Percentiles rank a stretch among this genome's conserved stretches.
Conservation (phyloP, 53 echinoderm and acorn worm species). For the Zoroaster sp. region DNA sequence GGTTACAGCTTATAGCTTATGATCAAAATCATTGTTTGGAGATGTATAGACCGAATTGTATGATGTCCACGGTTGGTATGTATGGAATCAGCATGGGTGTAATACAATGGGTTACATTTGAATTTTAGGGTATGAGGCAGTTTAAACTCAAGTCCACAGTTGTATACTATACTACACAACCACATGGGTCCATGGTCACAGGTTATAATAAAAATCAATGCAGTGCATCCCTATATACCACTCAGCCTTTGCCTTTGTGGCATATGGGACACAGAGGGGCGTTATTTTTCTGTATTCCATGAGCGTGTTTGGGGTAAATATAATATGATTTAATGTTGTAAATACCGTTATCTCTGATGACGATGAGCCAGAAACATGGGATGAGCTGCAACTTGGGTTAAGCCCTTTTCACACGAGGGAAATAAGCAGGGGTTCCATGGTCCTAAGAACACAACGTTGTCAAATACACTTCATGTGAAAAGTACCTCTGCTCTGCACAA, state of each 20-base stretch:
- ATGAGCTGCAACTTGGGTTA: neutral
- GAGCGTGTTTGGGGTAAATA: neutral
- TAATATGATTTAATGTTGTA: neutral
- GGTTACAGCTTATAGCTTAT: neutral
- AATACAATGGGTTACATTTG: neutral
- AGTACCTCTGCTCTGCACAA: too few species aligned
- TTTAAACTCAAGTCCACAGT: neutral
- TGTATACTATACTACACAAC: neutral
- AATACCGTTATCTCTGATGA: too few species aligned
- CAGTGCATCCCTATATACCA: neutral
- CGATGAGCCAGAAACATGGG: too few species aligned
- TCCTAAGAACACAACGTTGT: too few species aligned
- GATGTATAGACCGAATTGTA: neutral
- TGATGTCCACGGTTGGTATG: constrained; percentile 8
- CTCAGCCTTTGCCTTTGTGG: neutral
- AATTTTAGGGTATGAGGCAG: neutral
- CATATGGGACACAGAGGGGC: neutral
- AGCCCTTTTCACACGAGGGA: too few species aligned
- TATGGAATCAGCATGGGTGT: neutral
- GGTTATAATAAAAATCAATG: neutral
- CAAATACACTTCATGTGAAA: too few species aligned
- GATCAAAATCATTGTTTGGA: neutral
- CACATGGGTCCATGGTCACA: neutral
- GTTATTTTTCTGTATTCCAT: too few species aligned
- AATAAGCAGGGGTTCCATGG: too few species aligned